Evolutionary conservation across 2,888 invertebrate genomes (phyloP).

Genomic region (Ophion obscuratus): DNA sequence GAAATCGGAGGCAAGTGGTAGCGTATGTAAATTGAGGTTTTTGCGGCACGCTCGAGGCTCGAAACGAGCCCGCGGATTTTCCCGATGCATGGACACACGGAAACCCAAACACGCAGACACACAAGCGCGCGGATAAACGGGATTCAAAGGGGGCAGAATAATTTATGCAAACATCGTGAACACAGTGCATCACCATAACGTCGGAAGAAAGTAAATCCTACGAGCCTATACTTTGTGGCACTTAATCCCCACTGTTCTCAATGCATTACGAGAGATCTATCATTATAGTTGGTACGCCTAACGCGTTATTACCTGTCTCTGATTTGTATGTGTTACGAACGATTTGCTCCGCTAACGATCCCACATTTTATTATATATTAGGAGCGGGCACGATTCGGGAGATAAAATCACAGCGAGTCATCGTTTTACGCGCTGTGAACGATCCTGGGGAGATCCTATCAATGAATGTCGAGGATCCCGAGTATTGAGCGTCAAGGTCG

Average conservation of each 20-base stretch:
- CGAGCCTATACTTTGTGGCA: constrained; percentile 63
- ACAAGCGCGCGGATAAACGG: no score
- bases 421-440: no score
- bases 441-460: no score
- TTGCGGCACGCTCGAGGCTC: constrained; percentile 9
- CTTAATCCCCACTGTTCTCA: constrained; percentile 58
- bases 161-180: constrained; percentile 61
- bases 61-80: neutral
- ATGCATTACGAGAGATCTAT: constrained; percentile 63
- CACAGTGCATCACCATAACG: constrained; percentile 51
- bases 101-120: neutral
- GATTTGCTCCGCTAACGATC: constrained; percentile 31
- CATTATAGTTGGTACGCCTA: constrained; percentile 50
- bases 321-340: constrained; percentile 26
- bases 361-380: constrained; percentile 7
- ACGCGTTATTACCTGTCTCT: constrained; percentile 38
- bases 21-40: constrained; percentile 26
- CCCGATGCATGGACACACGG: neutral
- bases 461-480: no score
- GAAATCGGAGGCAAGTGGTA: constrained; percentile 5
- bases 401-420: no score
- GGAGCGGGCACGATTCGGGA: neutral
- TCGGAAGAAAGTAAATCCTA: constrained; percentile 58
- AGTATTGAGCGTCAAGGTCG: no score
- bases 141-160: constrained; percentile 33